These are phyloP conservation scores for Nyctibius bracteatus DNA, from an alignment of 2,113 vertebrate genomes.

Conservation along the genomic window DNA sequence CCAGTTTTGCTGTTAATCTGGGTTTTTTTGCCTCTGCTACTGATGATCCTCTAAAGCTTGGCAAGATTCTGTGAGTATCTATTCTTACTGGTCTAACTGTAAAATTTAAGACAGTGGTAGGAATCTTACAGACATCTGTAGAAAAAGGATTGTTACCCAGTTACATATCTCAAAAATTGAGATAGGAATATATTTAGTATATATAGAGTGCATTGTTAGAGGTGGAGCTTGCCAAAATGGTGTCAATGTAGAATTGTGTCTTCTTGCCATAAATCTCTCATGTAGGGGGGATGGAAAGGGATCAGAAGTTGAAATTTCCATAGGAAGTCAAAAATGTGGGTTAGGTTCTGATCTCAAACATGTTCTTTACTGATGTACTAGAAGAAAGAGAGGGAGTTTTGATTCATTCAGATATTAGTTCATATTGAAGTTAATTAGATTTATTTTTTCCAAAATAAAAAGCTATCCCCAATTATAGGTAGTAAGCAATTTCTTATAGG, in stretches of 20 bases:
- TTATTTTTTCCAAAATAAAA: background rate
- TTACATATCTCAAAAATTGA: background rate
- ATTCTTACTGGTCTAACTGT: background rate
- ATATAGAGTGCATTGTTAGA: background rate
- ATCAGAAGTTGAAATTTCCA: background rate
- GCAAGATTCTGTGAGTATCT: background rate
- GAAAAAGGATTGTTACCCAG: background rate
- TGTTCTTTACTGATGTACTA: background rate
- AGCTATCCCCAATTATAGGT: background rate
- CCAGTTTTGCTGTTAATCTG: background rate
- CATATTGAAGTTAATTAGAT: background rate
- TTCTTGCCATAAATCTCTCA: background rate
- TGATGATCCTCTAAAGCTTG: background rate
- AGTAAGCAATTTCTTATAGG: background rate
- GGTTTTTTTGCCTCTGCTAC: background rate
- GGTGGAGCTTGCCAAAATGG: background rate
- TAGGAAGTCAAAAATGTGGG: background rate
- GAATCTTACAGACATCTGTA: background rate
- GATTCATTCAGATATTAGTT: background rate
- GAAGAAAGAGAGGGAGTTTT: background rate
- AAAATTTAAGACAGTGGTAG: background rate
- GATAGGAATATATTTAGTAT: background rate
- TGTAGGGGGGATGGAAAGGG: background rate
- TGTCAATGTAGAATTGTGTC: rapidly evolving
- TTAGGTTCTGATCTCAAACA: background rate